Evolutionary conservation across 2,113 vertebrate species (phyloP), one percentile per base, ranked within the genome.

Genomic region (Oreotrochilus melanogaster): DNA sequence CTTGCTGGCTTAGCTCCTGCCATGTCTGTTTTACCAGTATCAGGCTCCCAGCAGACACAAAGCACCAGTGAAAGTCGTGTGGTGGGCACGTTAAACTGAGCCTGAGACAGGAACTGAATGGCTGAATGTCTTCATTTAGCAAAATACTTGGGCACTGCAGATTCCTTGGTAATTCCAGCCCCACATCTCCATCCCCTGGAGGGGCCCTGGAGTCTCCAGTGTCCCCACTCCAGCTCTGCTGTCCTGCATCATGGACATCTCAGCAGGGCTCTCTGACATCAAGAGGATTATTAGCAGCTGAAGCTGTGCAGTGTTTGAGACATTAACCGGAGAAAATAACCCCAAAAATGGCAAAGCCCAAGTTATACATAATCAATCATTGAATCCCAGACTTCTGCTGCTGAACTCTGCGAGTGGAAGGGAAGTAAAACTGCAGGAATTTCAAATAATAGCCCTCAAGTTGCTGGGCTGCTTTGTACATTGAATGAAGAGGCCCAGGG

Each of bases 11-110:
- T 2, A 17, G 28, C 31, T 57, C 58, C 43, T 7, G 4, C 15
- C 45, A 39, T 39, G 39, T 0, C 0, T 2, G 2, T 31, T 48
- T 53, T 9, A 9, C 24, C 61, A 7, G 1, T 2, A 33, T 42
- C 21, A 0, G 0, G 74, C 47, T 58, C 74, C 67, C 70, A n/a
- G 69, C 4, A 4, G 53, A 11, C 43, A 56, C 31, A 47, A 53
- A 53, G 45, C 45, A 37, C 39, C 15, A 13, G 9, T 33, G 25
- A 31, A 82, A 37, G 27, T 12, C 0, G 0, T 4, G 25, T 0
- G 0, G 30, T 11, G 60, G 42, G 14, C 7, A 45, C 35, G 51
- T 66, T 79, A 70, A 80, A 42, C 37, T 51, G 30, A 58, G 35
- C 7, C 45, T 4, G n/a, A 88, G 65, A 47, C 33, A 37, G 35